Conservation (phyloP, 92 coral and sea anemone species). For the Bergia sp. region DNA sequence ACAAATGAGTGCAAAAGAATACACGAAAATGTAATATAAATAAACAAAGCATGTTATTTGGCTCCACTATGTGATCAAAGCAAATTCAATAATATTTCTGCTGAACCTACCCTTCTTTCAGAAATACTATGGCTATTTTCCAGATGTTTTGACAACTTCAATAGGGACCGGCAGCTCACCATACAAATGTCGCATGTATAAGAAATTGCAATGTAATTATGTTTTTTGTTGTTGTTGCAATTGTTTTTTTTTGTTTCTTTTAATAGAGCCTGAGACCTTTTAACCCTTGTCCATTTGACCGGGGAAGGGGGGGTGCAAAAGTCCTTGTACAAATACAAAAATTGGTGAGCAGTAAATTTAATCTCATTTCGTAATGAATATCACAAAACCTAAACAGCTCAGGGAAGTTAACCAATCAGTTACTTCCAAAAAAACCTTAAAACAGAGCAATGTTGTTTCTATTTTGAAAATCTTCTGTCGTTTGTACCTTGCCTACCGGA, state of each 20-base stretch:
- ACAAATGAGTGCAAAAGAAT: constrained; percentile 5
- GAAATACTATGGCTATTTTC: constrained; percentile 13
- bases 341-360: background rate
- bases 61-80: background rate
- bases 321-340: too few relatives aligned
- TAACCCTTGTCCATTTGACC: constrained; percentile 17
- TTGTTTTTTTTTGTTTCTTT: background rate
- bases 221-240: background rate
- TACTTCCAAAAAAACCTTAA: background rate
- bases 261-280: background rate
- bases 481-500: constrained; percentile 1
- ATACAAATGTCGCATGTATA: constrained; percentile 32
- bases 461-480: background rate
- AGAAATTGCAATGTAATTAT: constrained; percentile 17
- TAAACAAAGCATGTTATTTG: background rate
- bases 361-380: background rate
- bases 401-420: background rate
- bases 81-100: background rate
- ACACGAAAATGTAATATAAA: background rate
- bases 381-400: background rate
- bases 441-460: background rate
- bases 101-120: constrained; percentile 4
- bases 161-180: constrained; percentile 25
- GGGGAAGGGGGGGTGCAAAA: background rate
- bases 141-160: constrained; percentile 12